Percentiles rank a stretch among this genome's conserved stretches.
These are phyloP conservation scores for Agrilus cyanescens DNA, from an alignment of 2,888 invertebrate species.

Conservation along the genomic window DNA sequence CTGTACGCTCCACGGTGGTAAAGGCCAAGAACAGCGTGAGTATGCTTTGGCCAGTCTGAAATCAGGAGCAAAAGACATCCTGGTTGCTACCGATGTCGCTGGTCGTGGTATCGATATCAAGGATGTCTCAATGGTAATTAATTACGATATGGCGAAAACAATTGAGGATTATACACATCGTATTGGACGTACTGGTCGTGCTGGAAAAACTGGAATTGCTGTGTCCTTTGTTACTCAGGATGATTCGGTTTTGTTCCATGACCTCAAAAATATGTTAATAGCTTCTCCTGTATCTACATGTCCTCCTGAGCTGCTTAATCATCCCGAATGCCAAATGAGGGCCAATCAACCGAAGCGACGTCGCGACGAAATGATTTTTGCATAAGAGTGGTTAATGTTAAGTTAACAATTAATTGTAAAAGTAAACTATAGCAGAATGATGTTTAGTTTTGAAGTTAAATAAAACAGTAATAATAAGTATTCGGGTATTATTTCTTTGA, in stretches of 20 bases:
- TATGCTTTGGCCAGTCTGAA: constrained; percentile 95
- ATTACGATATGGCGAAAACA: constrained; percentile 99
- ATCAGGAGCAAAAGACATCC: constrained; percentile 89
- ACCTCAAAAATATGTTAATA: constrained; percentile 84
- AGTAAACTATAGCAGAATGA: no score
- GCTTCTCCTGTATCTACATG: constrained; percentile 88
- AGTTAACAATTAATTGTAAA: no score
- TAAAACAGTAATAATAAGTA: no score
- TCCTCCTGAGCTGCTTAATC: constrained; percentile 93
- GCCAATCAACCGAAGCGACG: constrained; percentile 91
- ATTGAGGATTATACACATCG: constrained; percentile 98
- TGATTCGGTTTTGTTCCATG: constrained; percentile 89
- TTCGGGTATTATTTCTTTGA: no score
- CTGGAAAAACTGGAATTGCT: constrained; percentile 94
- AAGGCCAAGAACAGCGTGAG: constrained; percentile 98
- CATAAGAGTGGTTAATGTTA: constrained; percentile 38
- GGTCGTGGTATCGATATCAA: constrained; percentile 99
- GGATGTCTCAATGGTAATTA: constrained; percentile 97
- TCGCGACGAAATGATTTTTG: constrained; percentile 90
- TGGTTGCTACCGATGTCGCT: constrained; percentile 98
- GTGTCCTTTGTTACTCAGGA: constrained; percentile 96
- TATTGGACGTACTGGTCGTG: constrained; percentile 98
- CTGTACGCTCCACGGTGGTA: constrained; percentile 96
- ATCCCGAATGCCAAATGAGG: constrained; percentile 96
- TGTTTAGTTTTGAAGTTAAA: no score